Percentiles rank a stretch among this genome's conserved stretches.
These are phyloP conservation scores for Brenthis ino DNA, from an alignment of 2,888 invertebrate species.

Conservation along the genomic window DNA sequence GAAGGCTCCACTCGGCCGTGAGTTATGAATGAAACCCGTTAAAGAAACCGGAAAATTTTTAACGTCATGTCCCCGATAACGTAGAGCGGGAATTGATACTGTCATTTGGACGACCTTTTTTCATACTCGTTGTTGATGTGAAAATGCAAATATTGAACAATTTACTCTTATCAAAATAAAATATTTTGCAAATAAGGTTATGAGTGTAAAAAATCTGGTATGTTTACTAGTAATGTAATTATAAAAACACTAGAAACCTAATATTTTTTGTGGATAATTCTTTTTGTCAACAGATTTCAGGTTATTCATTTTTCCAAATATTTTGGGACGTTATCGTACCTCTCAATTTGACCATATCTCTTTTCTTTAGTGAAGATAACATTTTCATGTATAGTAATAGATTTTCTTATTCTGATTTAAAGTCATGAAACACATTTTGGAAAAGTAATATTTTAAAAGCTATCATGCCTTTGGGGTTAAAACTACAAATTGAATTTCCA, in stretches of 20 bases:
- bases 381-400: no score
- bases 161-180: neutral
- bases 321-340: no score
- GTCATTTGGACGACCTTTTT: conserved; percentile 22
- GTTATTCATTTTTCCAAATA: no score
- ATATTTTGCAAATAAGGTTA: neutral
- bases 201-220: no score
- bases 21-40: conserved; percentile 82
- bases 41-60: conserved; percentile 81
- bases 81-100: conserved; percentile 40
- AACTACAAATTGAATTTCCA: conserved; percentile 72
- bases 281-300: no score
- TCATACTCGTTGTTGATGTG: conserved; percentile 7
- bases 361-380: no score
- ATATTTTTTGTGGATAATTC: no score
- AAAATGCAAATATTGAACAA: neutral
- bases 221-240: no score
- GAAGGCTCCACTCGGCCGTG: conserved; percentile 80
- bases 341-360: no score
- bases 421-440: neutral
- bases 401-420: no score
- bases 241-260: no score
- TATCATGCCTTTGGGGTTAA: conserved; percentile 56
- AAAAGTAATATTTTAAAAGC: conserved; percentile 45
- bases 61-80: conserved; percentile 59